Conservation (phyloP, 2,113 vertebrate genomes). For the Petromus typicus region DNA sequence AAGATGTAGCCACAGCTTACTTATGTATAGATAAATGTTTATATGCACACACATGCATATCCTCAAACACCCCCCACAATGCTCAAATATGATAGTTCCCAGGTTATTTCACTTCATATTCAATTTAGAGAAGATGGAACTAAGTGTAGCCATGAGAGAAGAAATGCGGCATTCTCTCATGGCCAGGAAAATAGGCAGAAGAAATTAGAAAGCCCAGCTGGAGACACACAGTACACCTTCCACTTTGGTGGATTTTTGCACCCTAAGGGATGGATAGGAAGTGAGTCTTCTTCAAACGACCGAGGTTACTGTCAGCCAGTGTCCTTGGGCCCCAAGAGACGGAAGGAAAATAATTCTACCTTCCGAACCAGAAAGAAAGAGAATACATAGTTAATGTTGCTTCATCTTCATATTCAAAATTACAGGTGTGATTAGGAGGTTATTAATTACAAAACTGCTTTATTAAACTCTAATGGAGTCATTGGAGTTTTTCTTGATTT, state of each 20-base stretch:
- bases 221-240: background rate
- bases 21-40: background rate
- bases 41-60: background rate
- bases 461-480: conserved; percentile 69
- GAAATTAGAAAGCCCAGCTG: background rate
- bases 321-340: background rate
- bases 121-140: conserved; percentile 23
- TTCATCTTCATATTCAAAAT: conserved; percentile 76
- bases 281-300: conserved; percentile 61
- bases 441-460: conserved; percentile 82
- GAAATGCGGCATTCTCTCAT: background rate
- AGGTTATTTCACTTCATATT: background rate
- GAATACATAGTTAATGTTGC: background rate
- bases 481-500: conserved; percentile 56
- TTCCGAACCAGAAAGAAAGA: conserved; percentile 6
- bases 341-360: background rate
- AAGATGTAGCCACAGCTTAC: background rate
- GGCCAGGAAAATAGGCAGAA: background rate
- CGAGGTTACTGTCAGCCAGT: background rate
- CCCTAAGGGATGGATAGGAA: conserved; percentile 49
- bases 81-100: background rate
- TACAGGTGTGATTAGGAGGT: conserved; percentile 78
- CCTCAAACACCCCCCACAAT: background rate
- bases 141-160: background rate
- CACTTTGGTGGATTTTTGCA: background rate